A percentile compares a stretch with the other conserved stretches of the same genome.
Evolutionary conservation across 2,113 vertebrate genomes (phyloP).

Genomic region (Peromyscus polionotus): DNA sequence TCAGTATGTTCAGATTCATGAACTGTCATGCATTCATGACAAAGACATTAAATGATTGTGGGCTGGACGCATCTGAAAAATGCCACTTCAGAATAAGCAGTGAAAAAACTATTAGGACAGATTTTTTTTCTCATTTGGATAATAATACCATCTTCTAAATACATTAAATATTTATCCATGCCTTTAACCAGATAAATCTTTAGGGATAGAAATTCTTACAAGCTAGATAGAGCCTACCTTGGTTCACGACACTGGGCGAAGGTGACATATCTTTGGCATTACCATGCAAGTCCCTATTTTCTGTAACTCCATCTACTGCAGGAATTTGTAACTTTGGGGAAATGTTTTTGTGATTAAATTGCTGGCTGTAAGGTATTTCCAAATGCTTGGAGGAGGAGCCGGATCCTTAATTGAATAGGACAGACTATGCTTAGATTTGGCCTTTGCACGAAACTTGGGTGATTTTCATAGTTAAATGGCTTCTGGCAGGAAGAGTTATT

Average conservation of each 20-base stretch:
- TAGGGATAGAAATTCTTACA: background rate
- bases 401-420: background rate
- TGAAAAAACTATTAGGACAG: background rate
- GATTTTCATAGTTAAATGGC: background rate
- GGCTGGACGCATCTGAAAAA: background rate
- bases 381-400: background rate
- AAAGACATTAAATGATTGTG: background rate
- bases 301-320: background rate
- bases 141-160: background rate
- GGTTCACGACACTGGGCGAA: background rate
- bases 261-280: background rate
- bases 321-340: background rate
- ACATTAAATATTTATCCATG: background rate
- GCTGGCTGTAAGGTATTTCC: background rate
- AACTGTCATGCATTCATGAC: background rate
- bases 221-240: background rate
- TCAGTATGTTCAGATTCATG: background rate
- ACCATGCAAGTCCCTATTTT: background rate
- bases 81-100: background rate
- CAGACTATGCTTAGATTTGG: background rate
- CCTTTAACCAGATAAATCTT: background rate
- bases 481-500: constrained; percentile 7
- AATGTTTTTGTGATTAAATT: constrained; percentile 39
- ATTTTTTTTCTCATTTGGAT: background rate
- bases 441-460: constrained; percentile 23